These are phyloP conservation scores for Acanthis flammea DNA, from an alignment of 2,797 vertebrate species.

Conservation along the genomic window DNA sequence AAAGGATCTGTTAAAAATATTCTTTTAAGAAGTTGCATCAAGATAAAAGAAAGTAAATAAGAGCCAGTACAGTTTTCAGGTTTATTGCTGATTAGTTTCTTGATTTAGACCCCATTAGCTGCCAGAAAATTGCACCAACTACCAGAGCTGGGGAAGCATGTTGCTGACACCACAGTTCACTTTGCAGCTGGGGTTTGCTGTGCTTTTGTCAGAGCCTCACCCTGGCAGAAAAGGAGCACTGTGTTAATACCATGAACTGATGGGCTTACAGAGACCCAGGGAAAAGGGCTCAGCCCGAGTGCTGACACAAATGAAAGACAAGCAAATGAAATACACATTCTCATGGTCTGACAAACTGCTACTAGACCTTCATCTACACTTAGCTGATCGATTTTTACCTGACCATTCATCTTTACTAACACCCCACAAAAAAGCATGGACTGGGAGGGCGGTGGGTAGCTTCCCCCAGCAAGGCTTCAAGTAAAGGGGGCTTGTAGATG, in stretches of 20 bases:
- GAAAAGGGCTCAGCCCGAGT: not conserved
- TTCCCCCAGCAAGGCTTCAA: not conserved
- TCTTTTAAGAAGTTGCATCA: not conserved
- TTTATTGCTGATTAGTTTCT: constrained; percentile 21
- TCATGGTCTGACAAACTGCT: not conserved
- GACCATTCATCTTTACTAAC: not conserved
- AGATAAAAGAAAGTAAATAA: constrained; percentile 36
- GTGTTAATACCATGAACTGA: not conserved
- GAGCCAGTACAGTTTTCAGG: not conserved
- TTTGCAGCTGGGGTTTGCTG: not conserved
- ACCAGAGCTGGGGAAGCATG: not conserved
- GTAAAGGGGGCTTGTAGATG: not conserved
- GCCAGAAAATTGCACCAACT: not conserved
- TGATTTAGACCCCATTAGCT: not conserved
- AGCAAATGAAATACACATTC: not conserved
- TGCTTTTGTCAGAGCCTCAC: not conserved
- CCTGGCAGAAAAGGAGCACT: not conserved
- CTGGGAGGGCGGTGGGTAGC: not conserved
- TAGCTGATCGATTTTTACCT: not conserved
- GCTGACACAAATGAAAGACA: not conserved
- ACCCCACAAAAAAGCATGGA: not conserved
- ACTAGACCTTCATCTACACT: not conserved
- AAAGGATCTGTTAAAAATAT: constrained; percentile 32
- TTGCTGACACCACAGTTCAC: not conserved
- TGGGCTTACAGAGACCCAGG: not conserved